phyloP scores from a whole-genome alignment of 1,140 invertebrate species.

The Apis dorsata region DNA sequence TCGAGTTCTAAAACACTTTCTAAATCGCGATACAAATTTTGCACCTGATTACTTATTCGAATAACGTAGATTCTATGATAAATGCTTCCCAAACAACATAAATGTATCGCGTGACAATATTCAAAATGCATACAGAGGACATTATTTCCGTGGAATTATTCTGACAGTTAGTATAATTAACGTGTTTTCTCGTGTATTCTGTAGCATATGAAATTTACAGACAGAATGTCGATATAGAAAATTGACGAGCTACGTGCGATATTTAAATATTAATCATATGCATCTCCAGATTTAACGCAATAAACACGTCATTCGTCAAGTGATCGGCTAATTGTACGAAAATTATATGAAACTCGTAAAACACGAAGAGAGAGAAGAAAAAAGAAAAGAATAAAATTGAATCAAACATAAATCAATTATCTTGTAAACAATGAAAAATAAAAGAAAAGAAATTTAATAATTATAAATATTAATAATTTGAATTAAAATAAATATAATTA shows the following conservation, averaged over 20 bases:
- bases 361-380: no score
- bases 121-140: neutral
- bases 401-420: no score
- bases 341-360: no score
- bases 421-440: no score
- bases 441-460: no score
- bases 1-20: neutral
- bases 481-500: no score
- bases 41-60: neutral
- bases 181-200: neutral
- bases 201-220: slow-evolving; percentile 1
- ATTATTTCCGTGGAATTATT: neutral
- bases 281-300: neutral
- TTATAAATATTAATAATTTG: no score
- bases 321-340: neutral
- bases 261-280: neutral
- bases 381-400: no score
- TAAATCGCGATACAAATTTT: neutral
- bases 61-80: neutral
- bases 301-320: neutral
- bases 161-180: slow-evolving; percentile 12
- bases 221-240: slow-evolving; percentile 18
- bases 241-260: neutral
- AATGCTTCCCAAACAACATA: neutral
- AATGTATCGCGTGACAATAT: neutral